phyloP scores from a whole-genome alignment of 30 jellyfish, hydroid and myxozoan genomes.

The Aurelia sp. region DNA sequence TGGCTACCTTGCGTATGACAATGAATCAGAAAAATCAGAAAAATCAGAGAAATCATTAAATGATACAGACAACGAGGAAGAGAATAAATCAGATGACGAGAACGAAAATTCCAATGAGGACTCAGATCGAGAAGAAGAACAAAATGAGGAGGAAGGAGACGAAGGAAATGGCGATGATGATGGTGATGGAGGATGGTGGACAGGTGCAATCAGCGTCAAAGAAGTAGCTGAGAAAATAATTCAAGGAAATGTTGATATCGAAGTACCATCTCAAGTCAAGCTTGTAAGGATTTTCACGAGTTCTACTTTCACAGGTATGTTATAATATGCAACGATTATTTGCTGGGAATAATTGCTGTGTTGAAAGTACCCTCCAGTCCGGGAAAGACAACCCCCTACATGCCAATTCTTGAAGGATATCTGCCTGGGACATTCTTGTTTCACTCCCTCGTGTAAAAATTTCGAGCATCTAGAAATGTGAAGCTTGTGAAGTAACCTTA shows the following conservation, averaged over 20 bases:
- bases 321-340: neutral
- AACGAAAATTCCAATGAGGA: conserved; percentile 31
- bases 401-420: too few species aligned
- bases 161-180: conserved; percentile 2
- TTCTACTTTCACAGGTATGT: neutral
- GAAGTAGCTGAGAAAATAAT: conserved; percentile 5
- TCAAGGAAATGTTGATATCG: too few species aligned
- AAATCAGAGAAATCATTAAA: neutral
- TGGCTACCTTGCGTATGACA: too few species aligned
- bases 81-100: conserved; percentile 3
- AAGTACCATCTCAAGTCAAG: too few species aligned
- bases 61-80: neutral
- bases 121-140: neutral
- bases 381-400: neutral
- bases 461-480: too few species aligned
- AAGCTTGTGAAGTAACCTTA: too few species aligned
- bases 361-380: neutral
- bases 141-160: conserved; percentile 3
- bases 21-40: too few species aligned
- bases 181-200: conserved; percentile 6
- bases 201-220: conserved; percentile 4
- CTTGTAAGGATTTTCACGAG: too few species aligned
- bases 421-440: too few species aligned
- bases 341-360: neutral
- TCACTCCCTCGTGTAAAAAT: too few species aligned